Evolutionary conservation across 2,888 invertebrate species (phyloP).

Genomic region (Rhingia campestris): DNA sequence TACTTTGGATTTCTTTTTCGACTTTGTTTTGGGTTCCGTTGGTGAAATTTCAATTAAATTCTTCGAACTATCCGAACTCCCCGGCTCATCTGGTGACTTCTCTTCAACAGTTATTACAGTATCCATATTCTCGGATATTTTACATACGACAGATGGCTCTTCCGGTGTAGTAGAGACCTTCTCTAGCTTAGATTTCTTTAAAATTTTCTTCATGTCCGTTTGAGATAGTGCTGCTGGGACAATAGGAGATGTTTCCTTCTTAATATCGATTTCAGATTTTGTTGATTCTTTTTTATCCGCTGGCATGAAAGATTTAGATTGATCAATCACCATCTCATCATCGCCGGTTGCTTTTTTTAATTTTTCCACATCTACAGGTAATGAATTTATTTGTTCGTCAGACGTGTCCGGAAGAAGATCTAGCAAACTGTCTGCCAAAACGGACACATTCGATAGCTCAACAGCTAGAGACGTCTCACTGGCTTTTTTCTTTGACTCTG

Average conservation of each 20-base stretch:
- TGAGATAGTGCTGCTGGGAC: background rate
- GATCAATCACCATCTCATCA: background rate
- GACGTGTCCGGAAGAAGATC: slow-evolving; percentile 48
- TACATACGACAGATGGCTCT: background rate
- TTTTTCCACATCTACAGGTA: slow-evolving; percentile 21
- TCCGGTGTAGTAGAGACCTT: slow-evolving; percentile 20
- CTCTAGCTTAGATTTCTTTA: slow-evolving; percentile 31
- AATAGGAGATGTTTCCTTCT: background rate
- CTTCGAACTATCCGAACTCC: slow-evolving; percentile 6
- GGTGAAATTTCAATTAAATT: background rate
- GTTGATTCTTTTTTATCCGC: background rate
- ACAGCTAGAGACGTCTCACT: slow-evolving; percentile 56
- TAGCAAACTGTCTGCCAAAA: slow-evolving; percentile 70
- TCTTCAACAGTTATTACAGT: slow-evolving; percentile 50
- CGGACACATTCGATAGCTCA: slow-evolving; percentile 69
- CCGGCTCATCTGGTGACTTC: slow-evolving; percentile 1
- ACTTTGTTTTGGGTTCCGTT: slow-evolving; percentile 29
- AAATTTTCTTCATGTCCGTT: slow-evolving; percentile 26
- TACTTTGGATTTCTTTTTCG: slow-evolving; percentile 17
- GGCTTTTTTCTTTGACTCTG: slow-evolving; percentile 32
- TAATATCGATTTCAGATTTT: background rate
- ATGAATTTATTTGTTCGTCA: background rate
- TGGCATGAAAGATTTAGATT: background rate
- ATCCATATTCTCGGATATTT: slow-evolving; percentile 30
- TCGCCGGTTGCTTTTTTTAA: slow-evolving; percentile 34